A percentile compares a stretch with the other conserved stretches of the same genome.
These are phyloP conservation scores for Atrina japonica DNA, from an alignment of 2,888 invertebrate genomes.

Conservation along the genomic window DNA sequence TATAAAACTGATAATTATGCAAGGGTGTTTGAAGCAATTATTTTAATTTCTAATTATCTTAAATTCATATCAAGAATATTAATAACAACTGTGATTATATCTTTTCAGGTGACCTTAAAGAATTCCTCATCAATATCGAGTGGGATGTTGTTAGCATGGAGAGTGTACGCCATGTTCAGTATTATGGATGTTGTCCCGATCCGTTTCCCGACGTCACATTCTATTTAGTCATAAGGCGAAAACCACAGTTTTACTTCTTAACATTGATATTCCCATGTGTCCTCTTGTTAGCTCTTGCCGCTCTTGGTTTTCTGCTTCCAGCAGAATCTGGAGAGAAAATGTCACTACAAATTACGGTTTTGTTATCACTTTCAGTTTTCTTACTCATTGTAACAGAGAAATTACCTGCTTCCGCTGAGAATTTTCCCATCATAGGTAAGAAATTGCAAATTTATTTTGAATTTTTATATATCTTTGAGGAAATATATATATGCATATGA, in stretches of 20 bases:
- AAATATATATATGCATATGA: neutral
- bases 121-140: conserved; percentile 46
- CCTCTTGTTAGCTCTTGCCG: conserved; percentile 58
- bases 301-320: conserved; percentile 66
- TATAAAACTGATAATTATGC: too few species aligned
- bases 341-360: conserved; percentile 67
- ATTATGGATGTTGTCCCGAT: conserved; percentile 54
- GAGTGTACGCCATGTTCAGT: conserved; percentile 40
- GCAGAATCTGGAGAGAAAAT: conserved; percentile 73
- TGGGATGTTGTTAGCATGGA: conserved; percentile 48
- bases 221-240: conserved; percentile 45
- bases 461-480: neutral
- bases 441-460: too few species aligned
- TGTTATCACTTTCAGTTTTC: conserved; percentile 71
- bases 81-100: too few species aligned
- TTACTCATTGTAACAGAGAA: conserved; percentile 68
- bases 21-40: too few species aligned
- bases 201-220: conserved; percentile 58
- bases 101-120: conserved; percentile 48
- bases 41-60: too few species aligned
- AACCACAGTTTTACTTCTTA: conserved; percentile 66
- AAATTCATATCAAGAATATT: too few species aligned
- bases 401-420: conserved; percentile 69
- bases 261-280: conserved; percentile 68
- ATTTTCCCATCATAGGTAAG: conserved; percentile 68